A percentile compares a stretch with the other conserved stretches of the same genome.
These are phyloP conservation scores for Pantelozetes paolii DNA, from an alignment of 2,888 invertebrate species.

Conservation along the genomic window DNA sequence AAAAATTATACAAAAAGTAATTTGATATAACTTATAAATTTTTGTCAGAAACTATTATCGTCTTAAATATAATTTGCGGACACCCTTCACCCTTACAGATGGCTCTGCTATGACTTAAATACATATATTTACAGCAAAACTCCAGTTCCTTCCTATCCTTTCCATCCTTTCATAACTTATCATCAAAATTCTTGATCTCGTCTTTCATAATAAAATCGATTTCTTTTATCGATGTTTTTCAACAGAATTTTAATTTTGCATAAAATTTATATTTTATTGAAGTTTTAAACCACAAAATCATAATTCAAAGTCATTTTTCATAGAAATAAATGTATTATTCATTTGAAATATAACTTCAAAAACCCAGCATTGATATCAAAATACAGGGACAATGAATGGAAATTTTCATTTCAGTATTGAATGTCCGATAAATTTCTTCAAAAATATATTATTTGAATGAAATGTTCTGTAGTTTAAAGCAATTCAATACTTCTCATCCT, in stretches of 20 bases:
- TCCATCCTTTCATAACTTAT: background rate
- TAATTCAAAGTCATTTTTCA: constrained; percentile 2
- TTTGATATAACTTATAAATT: no score
- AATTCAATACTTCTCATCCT: background rate
- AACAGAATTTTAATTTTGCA: background rate
- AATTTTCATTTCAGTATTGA: background rate
- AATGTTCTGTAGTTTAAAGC: background rate
- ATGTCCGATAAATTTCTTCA: background rate
- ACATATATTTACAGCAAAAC: no score
- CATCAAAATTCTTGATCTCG: background rate
- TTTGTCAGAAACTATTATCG: no score
- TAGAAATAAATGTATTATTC: no score
- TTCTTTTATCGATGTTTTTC: background rate
- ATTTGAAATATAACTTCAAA: no score
- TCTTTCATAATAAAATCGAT: background rate
- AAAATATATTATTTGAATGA: background rate
- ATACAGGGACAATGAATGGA: background rate
- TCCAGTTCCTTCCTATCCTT: background rate
- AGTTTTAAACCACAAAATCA: background rate
- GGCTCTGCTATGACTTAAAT: background rate
- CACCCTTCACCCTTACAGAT: background rate
- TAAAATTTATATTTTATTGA: background rate
- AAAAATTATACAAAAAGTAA: no score
- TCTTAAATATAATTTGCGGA: no score
- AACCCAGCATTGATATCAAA: no score